Evolutionary conservation across 2,888 invertebrate genomes (phyloP), one percentile per base, ranked within the genome.

Genomic region (Himalopsyche japonica): DNA sequence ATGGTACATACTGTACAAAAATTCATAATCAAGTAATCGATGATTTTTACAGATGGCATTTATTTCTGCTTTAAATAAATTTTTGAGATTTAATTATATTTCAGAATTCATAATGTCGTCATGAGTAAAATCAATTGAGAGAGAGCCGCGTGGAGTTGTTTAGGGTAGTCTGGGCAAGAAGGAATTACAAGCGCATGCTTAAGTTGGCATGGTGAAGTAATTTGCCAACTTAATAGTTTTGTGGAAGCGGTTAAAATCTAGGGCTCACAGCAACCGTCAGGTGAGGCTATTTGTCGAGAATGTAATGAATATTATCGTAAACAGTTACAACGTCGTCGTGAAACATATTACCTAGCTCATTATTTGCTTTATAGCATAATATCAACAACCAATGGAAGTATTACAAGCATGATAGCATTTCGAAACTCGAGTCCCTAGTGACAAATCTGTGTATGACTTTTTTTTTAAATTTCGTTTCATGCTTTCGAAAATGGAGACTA

Each of bases 221-320:
- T 78, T 78, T 78, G 78, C 78, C 57, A 78, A 78, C 37, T 78
- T 78, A 37, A 78, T 78, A 78, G 78, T 78, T 78, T 78, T 76
- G 32, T 78, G 43, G 37, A 43, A 76, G 34, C 20, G 78, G 20
- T 78, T 32, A 20, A 37, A 78, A 78, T 78, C 24, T 34, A 34
- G 76, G 76, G 76, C 32, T 76, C 57, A 24, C 24, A 57, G 57
- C 57, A 15, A 24, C 57, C 57, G 24, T 57, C 57, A 57, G 57
- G 57, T 57, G 57, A 20, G 57, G 24, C 57, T n/a, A 57, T 57
- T 57, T 57, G 57, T 57, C 57, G 57, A 24, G 20, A 57, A 10
- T 57, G 57, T 20, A 20, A 57, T 57, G 57, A 57, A 20, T 57
- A 57, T 57, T 57, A 24, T 57, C 20, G 24, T 57, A 20, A 57